phyloP scores from a whole-genome alignment of 2,797 vertebrate species.

The Orestias chungarensis region DNA sequence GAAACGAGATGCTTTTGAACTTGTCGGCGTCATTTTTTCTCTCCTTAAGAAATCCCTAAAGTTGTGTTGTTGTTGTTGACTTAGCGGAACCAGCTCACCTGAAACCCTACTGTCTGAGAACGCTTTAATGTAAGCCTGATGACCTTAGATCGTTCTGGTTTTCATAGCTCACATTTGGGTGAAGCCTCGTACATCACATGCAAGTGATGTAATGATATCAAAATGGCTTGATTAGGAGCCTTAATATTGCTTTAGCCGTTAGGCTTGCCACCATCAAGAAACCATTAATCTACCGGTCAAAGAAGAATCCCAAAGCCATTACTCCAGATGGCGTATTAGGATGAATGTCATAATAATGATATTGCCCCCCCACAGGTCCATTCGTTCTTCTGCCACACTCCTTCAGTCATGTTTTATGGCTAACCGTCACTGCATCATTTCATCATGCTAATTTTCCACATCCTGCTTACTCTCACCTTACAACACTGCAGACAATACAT shows the following conservation, averaged over 20 bases:
- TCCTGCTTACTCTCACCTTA: constrained; percentile 9
- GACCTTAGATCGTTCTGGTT: background rate
- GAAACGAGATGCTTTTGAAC: background rate
- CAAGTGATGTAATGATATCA: constrained; percentile 42
- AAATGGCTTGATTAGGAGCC: constrained; percentile 45
- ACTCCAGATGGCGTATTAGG: constrained; percentile 72
- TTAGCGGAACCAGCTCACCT: background rate
- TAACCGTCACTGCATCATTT: constrained; percentile 26
- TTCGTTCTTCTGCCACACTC: constrained; percentile 40
- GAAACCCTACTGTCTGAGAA: background rate
- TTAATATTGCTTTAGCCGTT: constrained; percentile 54
- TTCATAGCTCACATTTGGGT: background rate
- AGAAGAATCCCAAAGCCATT: constrained; percentile 66
- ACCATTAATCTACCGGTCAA: constrained; percentile 70
- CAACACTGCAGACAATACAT: no score
- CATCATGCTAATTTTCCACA: constrained; percentile 10
- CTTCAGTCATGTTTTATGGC: constrained; percentile 48
- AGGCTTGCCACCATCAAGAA: constrained; percentile 62
- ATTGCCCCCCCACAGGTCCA: constrained; percentile 64
- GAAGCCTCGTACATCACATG: constrained; percentile 6
- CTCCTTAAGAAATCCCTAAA: background rate
- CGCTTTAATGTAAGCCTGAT: background rate
- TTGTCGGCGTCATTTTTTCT: background rate
- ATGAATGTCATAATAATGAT: constrained; percentile 67
- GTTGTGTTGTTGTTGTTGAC: background rate